Evolutionary conservation across 1,140 invertebrate species (phyloP).

Genomic region (Dendrolimus kikuchii): DNA sequence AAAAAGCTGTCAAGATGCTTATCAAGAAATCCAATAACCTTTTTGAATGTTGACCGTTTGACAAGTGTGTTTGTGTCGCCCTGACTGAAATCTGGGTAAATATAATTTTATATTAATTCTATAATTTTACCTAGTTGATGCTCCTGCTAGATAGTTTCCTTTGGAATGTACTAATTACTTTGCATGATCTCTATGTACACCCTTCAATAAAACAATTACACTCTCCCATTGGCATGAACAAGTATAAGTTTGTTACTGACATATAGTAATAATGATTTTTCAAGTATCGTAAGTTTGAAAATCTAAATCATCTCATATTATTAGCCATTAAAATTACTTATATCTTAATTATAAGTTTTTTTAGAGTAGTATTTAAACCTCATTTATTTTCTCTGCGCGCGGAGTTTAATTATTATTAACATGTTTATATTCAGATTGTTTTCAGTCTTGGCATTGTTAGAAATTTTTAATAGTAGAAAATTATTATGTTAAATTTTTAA

Average conservation of each 20-base stretch:
- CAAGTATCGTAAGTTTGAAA: too few species aligned
- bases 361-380: too few species aligned
- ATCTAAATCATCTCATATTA: too few species aligned
- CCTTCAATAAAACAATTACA: slow-evolving; percentile 36
- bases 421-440: too few species aligned
- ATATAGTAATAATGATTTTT: too few species aligned
- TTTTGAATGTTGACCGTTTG: slow-evolving; percentile 51
- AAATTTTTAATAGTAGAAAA: too few species aligned
- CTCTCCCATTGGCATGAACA: slow-evolving; percentile 43
- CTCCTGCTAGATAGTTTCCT: slow-evolving; percentile 55
- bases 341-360: too few species aligned
- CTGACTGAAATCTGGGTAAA: slow-evolving; percentile 65
- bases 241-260: not conserved
- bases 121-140: slow-evolving; percentile 45
- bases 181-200: slow-evolving; percentile 61
- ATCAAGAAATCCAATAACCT: slow-evolving; percentile 49
- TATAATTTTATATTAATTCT: slow-evolving; percentile 63
- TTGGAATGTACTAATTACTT: slow-evolving; percentile 66
- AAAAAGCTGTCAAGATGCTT: slow-evolving; percentile 71
- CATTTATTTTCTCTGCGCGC: too few species aligned
- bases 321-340: too few species aligned
- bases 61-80: slow-evolving; percentile 64
- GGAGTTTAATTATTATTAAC: too few species aligned
- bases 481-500: not conserved
- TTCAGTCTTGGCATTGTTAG: too few species aligned